Conservation (phyloP, 2,113 vertebrate genomes). For the Calidris pygmaea region DNA sequence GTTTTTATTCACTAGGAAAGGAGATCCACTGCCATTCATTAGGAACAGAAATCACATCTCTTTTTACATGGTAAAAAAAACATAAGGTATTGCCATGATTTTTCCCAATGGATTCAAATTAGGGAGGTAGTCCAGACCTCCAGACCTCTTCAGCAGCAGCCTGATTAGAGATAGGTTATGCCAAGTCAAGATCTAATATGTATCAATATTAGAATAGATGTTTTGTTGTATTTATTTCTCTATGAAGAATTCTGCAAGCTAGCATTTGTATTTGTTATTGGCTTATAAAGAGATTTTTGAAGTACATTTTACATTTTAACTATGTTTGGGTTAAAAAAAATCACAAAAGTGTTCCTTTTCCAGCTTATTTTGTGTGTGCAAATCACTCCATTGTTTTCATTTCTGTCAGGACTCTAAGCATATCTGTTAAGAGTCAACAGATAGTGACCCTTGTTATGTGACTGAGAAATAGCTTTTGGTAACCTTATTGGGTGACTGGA, state of each 20-base stretch:
- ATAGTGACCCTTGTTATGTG: background rate
- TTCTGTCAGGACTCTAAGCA: background rate
- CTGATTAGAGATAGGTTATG: background rate
- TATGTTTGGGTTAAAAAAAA: background rate
- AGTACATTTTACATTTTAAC: background rate
- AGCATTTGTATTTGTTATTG: background rate
- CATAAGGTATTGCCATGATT: background rate
- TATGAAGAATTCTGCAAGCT: background rate
- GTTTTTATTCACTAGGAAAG: background rate
- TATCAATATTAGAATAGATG: background rate
- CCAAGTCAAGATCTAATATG: background rate
- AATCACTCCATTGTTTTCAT: background rate
- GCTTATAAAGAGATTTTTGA: background rate
- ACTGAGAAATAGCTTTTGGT: conserved; percentile 14
- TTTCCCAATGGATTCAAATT: background rate
- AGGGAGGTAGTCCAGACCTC: background rate
- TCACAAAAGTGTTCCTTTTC: background rate
- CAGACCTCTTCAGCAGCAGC: background rate
- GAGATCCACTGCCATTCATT: background rate
- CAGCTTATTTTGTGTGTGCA: background rate
- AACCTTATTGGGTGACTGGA: conserved; percentile 13
- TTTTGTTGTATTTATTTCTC: background rate
- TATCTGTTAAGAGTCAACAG: background rate
- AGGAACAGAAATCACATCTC: background rate
- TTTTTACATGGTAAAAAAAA: background rate